Conservation (phyloP, 2,888 invertebrate species). For the Meteorus cinctellus region DNA sequence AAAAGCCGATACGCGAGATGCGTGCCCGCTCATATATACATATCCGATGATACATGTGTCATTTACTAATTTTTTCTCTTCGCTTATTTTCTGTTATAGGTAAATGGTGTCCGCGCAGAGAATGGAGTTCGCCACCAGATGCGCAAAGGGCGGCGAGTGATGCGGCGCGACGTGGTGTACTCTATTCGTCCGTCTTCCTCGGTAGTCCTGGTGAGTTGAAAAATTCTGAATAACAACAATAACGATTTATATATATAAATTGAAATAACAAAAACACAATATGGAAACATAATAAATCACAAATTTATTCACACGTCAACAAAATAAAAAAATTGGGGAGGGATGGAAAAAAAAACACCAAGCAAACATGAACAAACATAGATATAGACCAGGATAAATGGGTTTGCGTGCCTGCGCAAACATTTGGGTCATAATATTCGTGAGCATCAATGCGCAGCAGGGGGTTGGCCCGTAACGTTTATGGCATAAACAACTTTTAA, state of each 20-base stretch:
- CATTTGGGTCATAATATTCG: conserved; percentile 34
- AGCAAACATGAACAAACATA: neutral
- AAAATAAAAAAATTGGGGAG: conserved; percentile 3
- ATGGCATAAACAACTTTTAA: conserved; percentile 70
- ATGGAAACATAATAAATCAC: conserved; percentile 15
- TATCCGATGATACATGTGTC: conserved; percentile 31
- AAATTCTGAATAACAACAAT: conserved; percentile 1
- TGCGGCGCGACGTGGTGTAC: conserved; percentile 87
- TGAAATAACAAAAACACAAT: neutral
- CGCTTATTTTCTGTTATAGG: conserved; percentile 76
- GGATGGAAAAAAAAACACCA: neutral
- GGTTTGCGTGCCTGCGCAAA: conserved; percentile 26
- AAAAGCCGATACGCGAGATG: conserved; percentile 61
- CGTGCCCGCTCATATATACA: conserved; percentile 55
- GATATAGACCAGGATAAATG: conserved; percentile 14
- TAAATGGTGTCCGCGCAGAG: conserved; percentile 93
- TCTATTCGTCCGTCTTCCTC: conserved; percentile 94
- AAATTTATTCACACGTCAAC: conserved; percentile 26
- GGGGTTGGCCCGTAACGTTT: conserved; percentile 67
- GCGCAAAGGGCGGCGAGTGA: conserved; percentile 81
- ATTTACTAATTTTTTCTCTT: conserved; percentile 11
- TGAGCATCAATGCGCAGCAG: conserved; percentile 25
- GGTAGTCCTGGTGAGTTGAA: conserved; percentile 88
- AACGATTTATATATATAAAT: neutral
- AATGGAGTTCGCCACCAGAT: conserved; percentile 91